Evolutionary conservation across 92 coral and sea anemone genomes (phyloP), one percentile per base, ranked within the genome.

Genomic region (Ricordea florida): DNA sequence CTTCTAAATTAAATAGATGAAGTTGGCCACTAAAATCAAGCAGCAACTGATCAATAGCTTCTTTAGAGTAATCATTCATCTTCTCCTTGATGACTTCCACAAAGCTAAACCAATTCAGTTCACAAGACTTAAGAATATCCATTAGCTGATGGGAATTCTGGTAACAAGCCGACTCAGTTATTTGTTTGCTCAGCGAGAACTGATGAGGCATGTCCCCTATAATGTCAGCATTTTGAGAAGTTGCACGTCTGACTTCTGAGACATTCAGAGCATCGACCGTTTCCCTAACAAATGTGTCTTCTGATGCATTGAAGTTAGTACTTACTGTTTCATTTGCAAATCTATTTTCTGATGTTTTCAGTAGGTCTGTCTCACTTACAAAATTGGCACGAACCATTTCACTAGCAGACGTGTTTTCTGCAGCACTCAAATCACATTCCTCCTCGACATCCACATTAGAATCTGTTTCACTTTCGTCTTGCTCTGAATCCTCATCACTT

Each of bases 401-500:
- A 6, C 30, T 50, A 2, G 27, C 10, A 21, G 31, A 21, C 27
- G 29, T 21, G 57, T 50, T 50, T 50, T 22, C 30, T 21, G 31
- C 57, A 7, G 31, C 57, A 21, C 29, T 23, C 63, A 1, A 49
- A 1, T 10, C 27, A 49, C 57, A 24, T 11, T 49, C 57, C 64
- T 57, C 10, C 64, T 29, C 24, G 1, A 20, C 15, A 36, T 37
- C 52, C 20, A 7, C 75, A 72, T 72, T 55, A 18, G n/a, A 15
- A 1, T 66, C 76, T 15, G 43, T 65, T 24, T 76, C 83, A 76
- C 75, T 64, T 35, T 76, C 83, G 25, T 71, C 68, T 4, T 43
- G 36, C 20, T 37, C 57, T 20, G 44, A 13, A 37, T 15, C 26
- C 25, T 28, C 57, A n/a, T 73, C 72, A 27, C 70, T 60, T 24